Evolutionary conservation across 2,113 vertebrate species (phyloP).

Genomic region (Neogobius melanostomus): DNA sequence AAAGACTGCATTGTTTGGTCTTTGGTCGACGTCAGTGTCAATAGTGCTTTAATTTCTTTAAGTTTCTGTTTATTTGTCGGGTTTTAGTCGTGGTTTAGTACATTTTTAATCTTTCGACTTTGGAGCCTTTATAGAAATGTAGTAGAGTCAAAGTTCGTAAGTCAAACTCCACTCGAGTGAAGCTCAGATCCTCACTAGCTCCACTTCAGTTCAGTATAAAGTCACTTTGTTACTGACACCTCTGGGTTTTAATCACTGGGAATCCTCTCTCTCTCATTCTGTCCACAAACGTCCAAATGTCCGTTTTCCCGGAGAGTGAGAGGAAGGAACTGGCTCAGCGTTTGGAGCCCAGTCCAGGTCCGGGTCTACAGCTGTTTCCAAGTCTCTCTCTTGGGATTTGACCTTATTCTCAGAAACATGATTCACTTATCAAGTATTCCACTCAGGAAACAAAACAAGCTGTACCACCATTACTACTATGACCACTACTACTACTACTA

Average conservation of each 20-base stretch:
- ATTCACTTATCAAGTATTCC: background rate
- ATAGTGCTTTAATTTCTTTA: background rate
- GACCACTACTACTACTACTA: background rate
- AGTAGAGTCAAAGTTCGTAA: too few relatives aligned
- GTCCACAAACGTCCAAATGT: background rate
- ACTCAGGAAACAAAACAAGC: background rate
- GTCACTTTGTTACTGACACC: too few relatives aligned
- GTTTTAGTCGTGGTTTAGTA: background rate
- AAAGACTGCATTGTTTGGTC: too few relatives aligned
- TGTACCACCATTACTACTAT: background rate
- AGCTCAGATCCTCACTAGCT: background rate
- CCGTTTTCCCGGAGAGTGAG: background rate
- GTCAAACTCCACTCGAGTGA: too few relatives aligned
- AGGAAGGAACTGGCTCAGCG: background rate
- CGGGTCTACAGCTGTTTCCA: background rate
- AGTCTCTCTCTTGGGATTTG: background rate
- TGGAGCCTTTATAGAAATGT: too few relatives aligned
- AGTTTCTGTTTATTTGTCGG: background rate
- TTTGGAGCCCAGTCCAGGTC: background rate
- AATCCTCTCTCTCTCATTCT: background rate
- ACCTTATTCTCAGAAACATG: conserved; percentile 5
- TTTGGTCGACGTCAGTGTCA: background rate
- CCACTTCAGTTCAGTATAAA: too few relatives aligned
- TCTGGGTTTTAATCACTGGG: too few relatives aligned
- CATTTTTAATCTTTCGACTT: background rate